A percentile compares a stretch with the other conserved stretches of the same genome.
These are phyloP conservation scores for Cancer borealis DNA, from an alignment of 2,888 invertebrate genomes.

Conservation along the genomic window DNA sequence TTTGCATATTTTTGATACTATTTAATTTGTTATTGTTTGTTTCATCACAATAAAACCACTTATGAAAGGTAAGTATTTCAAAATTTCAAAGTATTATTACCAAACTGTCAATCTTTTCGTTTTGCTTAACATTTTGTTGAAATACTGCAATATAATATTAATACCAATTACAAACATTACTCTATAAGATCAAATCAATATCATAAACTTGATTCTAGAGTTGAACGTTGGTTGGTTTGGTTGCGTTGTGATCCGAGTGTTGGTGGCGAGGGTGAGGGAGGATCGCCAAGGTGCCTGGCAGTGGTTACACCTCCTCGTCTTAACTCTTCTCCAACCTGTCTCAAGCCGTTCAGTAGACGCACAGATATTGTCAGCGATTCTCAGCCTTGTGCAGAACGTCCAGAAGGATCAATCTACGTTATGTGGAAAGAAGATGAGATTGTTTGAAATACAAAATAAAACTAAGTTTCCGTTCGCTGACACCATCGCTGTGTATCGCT, in stretches of 20 bases:
- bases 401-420: constrained; percentile 49
- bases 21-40: background rate
- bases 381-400: constrained; percentile 47
- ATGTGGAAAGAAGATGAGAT: constrained; percentile 46
- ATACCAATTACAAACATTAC: background rate
- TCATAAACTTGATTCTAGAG: background rate
- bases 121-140: background rate
- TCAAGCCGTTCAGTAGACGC: constrained; percentile 53
- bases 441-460: constrained; percentile 53
- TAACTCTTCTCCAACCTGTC: constrained; percentile 45
- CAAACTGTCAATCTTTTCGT: background rate
- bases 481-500: constrained; percentile 65
- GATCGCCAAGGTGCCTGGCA: constrained; percentile 53
- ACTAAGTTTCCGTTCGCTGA: constrained; percentile 62
- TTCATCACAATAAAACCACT: background rate
- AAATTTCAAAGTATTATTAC: background rate
- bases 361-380: constrained; percentile 50
- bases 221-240: background rate
- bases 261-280: constrained; percentile 1
- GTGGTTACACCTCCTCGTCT: background rate
- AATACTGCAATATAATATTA: background rate
- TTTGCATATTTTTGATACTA: background rate
- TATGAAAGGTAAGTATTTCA: background rate
- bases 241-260: background rate
- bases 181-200: background rate